Conservation (phyloP, 2,888 invertebrate species). For the Quadriops clusia region DNA sequence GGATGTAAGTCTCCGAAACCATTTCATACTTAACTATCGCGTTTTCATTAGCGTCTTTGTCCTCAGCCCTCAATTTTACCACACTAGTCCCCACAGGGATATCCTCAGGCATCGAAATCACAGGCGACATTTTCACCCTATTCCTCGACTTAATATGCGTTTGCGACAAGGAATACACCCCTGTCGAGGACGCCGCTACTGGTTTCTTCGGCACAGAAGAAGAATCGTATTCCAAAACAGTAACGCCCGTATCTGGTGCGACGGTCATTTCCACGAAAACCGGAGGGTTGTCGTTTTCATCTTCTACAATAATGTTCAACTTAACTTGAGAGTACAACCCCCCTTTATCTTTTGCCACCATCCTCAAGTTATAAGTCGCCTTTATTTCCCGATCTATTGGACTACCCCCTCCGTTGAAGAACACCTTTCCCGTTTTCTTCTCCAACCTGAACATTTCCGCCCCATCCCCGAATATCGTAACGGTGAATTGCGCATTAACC, state of each 20-base stretch:
- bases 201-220: slow-evolving; percentile 39
- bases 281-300: slow-evolving; percentile 74
- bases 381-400: slow-evolving; percentile 64
- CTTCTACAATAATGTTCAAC: slow-evolving; percentile 56
- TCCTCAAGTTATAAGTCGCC: slow-evolving; percentile 51
- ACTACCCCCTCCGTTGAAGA: slow-evolving; percentile 37
- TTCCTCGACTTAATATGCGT: slow-evolving; percentile 24
- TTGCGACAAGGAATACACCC: slow-evolving; percentile 24
- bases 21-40: slow-evolving; percentile 61
- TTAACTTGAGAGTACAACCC: slow-evolving; percentile 64
- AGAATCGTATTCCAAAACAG: slow-evolving; percentile 51
- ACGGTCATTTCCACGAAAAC: slow-evolving; percentile 58
- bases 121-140: slow-evolving; percentile 38
- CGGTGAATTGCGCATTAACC: slow-evolving; percentile 53
- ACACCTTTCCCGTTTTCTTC: slow-evolving; percentile 49
- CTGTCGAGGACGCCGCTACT: slow-evolving; percentile 19
- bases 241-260: slow-evolving; percentile 53
- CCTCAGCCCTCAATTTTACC: slow-evolving; percentile 56
- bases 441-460: slow-evolving; percentile 61
- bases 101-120: slow-evolving; percentile 62
- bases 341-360: slow-evolving; percentile 67
- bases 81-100: slow-evolving; percentile 56
- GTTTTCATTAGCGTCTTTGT: slow-evolving; percentile 60
- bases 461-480: slow-evolving; percentile 62
- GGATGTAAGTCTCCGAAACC: slow-evolving; percentile 53